These are phyloP conservation scores for Pogonus chalceus DNA, from an alignment of 1,140 invertebrate species.

Conservation along the genomic window DNA sequence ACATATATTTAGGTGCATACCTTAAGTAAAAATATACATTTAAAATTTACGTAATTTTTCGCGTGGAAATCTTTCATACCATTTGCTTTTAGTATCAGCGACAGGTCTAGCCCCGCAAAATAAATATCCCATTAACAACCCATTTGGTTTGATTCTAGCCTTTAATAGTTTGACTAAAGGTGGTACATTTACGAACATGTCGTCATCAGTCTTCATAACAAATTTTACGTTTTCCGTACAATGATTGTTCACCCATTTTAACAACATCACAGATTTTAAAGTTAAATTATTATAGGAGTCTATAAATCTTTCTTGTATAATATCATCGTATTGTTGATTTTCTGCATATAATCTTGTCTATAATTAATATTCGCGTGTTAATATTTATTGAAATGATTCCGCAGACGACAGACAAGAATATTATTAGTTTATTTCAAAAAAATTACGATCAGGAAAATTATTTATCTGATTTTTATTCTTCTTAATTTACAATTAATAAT, in stretches of 20 bases:
- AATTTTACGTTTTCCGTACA: conserved; percentile 47
- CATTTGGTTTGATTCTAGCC: conserved; percentile 28
- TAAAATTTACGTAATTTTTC: background rate
- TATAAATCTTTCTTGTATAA: conserved; percentile 82
- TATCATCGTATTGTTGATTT: conserved; percentile 57
- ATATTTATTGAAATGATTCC: background rate
- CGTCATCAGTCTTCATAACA: conserved; percentile 76
- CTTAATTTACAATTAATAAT: no score
- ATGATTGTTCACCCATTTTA: conserved; percentile 65
- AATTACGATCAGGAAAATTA: no score
- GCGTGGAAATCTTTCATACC: conserved; percentile 45
- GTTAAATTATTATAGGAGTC: conserved; percentile 92
- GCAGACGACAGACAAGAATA: no score
- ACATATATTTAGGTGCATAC: conserved; percentile 76
- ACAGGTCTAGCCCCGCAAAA: conserved; percentile 66
- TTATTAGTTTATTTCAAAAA: no score
- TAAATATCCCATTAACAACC: conserved; percentile 57
- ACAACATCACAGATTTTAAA: conserved; percentile 74
- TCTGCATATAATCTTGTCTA: conserved; percentile 49
- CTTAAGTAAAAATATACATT: conserved; percentile 30
- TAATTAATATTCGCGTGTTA: conserved; percentile 22
- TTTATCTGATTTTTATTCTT: no score
- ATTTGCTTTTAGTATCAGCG: conserved; percentile 61
- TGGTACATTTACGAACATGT: conserved; percentile 71
- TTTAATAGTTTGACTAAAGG: conserved; percentile 35